Percentiles rank a stretch among this genome's conserved stretches.
phyloP scores from a whole-genome alignment of 2,113 vertebrate genomes.

The Cryptotis parvus region DNA sequence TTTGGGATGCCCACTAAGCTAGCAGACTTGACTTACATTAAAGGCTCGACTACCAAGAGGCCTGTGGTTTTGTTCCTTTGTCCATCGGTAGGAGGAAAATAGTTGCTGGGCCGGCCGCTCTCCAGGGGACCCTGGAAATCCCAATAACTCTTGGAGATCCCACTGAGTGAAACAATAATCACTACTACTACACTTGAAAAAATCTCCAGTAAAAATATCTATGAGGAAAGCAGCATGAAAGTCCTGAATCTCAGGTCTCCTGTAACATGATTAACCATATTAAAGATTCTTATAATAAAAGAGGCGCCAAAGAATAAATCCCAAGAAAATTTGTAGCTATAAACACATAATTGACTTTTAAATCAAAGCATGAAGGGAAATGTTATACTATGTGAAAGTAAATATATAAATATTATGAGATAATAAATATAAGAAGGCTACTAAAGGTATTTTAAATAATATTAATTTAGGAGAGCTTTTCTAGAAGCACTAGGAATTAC shows the following conservation, averaged over 20 bases:
- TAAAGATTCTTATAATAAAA: constrained; percentile 9
- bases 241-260: background rate
- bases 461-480: background rate
- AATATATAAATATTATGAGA: background rate
- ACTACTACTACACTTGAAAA: too few relatives aligned
- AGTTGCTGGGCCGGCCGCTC: too few relatives aligned
- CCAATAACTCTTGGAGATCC: too few relatives aligned
- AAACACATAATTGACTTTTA: background rate
- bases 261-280: background rate
- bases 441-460: constrained; percentile 9
- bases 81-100: too few relatives aligned
- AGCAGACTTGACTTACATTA: too few relatives aligned
- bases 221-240: background rate
- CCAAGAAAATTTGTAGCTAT: background rate
- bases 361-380: background rate
- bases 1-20: too few relatives aligned
- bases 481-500: background rate
- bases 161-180: too few relatives aligned
- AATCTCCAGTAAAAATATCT: too few relatives aligned
- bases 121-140: too few relatives aligned
- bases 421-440: background rate
- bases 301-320: background rate
- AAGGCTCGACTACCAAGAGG: too few relatives aligned
- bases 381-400: background rate
- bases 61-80: too few relatives aligned